Conservation (phyloP, 2,888 invertebrate genomes). For the Trichacis sp. region DNA sequence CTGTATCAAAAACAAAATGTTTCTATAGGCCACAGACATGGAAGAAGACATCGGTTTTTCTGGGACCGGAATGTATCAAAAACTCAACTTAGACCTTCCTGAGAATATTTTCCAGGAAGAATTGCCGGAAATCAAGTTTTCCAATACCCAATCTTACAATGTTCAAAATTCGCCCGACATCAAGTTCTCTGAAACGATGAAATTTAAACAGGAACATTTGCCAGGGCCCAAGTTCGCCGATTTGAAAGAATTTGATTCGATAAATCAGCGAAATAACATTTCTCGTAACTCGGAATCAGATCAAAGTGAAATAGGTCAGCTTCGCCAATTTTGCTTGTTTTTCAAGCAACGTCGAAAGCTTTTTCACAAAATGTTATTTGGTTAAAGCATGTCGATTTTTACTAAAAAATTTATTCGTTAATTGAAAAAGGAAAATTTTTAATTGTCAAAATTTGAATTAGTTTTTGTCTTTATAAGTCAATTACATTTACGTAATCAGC, state of each 20-base stretch:
- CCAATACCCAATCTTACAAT: constrained; percentile 1
- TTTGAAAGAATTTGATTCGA: not conserved
- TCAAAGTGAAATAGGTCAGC: constrained; percentile 34
- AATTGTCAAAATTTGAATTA: too few relatives aligned
- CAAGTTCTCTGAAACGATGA: too few relatives aligned
- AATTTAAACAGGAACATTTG: too few relatives aligned
- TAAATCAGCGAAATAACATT: not conserved
- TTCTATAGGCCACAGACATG: constrained; percentile 57
- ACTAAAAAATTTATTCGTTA: too few relatives aligned
- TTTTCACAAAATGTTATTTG: too few relatives aligned
- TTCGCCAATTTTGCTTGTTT: not conserved
- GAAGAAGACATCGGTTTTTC: constrained; percentile 59
- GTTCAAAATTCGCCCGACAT: too few relatives aligned
- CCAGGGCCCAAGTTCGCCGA: too few relatives aligned
- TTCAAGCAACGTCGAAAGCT: not conserved
- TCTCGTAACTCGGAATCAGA: constrained; percentile 22
- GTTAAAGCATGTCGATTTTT: too few relatives aligned
- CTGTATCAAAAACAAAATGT: constrained; percentile 19
- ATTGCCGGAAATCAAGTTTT: constrained; percentile 9
- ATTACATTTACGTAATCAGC: not conserved
- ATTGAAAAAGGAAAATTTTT: too few relatives aligned
- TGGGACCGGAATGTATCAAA: constrained; percentile 32
- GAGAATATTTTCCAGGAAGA: constrained; percentile 54
- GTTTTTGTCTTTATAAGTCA: too few relatives aligned
- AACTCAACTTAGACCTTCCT: constrained; percentile 47